Conservation (phyloP, 2,797 vertebrate species). For the Helicolenus hilgendorfi region DNA sequence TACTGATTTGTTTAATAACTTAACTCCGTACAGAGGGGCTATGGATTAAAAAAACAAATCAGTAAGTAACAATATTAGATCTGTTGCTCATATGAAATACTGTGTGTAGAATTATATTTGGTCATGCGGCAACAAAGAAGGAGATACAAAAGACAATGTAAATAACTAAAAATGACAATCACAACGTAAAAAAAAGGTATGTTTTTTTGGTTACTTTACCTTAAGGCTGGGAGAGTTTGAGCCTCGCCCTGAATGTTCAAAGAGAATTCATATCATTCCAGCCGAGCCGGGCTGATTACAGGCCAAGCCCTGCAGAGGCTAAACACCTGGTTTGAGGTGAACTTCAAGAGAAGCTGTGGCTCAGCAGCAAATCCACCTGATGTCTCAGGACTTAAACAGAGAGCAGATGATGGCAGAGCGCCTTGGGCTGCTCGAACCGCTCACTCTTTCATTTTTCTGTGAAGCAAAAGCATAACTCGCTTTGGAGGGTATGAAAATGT, state of each 20-base stretch:
- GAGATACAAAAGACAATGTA: not conserved
- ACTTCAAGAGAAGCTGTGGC: constrained; percentile 49
- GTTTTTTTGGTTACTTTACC: not conserved
- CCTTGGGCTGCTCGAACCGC: not conserved
- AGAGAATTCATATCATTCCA: constrained; percentile 48
- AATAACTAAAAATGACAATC: not conserved
- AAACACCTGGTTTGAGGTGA: constrained; percentile 64
- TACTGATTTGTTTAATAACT: not conserved
- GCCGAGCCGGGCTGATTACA: constrained; percentile 48
- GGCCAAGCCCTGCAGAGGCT: not conserved
- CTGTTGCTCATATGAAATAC: not conserved
- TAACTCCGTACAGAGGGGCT: too few species aligned
- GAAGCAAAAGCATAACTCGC: not conserved
- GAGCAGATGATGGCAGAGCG: constrained; percentile 38
- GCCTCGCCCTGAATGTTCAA: not conserved
- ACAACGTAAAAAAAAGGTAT: too few species aligned
- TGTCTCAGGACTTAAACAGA: constrained; percentile 34
- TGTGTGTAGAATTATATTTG: not conserved
- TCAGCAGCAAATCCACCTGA: constrained; percentile 34
- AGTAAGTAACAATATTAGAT: not conserved
- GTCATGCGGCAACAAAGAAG: not conserved
- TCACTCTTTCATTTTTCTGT: not conserved
- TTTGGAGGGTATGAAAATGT: not conserved
- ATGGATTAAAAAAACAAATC: not conserved
- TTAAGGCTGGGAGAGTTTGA: not conserved